Base-by-base conservation (phyloP, 2,888 invertebrate genomes). In the Troilus luridus region DNA sequence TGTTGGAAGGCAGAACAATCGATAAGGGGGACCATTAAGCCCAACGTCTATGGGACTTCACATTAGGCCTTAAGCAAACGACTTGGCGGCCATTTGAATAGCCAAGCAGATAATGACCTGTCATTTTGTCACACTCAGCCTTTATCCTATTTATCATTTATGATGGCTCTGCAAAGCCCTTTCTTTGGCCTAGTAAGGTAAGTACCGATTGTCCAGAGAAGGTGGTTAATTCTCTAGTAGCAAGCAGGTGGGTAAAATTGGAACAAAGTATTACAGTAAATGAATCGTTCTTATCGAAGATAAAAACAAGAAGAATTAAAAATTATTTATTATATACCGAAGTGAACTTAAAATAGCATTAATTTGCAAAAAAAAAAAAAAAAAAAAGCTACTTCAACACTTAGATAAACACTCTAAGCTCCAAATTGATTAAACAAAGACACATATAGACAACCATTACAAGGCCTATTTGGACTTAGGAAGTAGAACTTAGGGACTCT, bases 101-200 rank as follows among this genome's bases (percentile, higher is more conserved):
- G 72, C 27, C 17, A 77, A 77, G 19, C 72, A 41, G 41, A 77
- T 77, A 77, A 77, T 41, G 72, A 77, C 72, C 72, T 77, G 72
- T 77, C 72, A 77, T 77, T 77, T 77, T 77, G 72, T 77, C 72
- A 77, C 72, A 77, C 72, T 72, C 72, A 19, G 72, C 72, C 72
- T 77, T 77, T 77, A 77, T 77, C 72, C 72, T 77, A 77, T 77
- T 77, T 77, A 77, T 77, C 72, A 77, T 77, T 77, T 77, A 77
- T 17, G 72, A 77, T 77, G 72, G 41, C 72, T 27, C 8, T 27
- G 72, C 72, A 77, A 41, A 19, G 17, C 41, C 41, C 41, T 77
- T 41, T 77, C 72, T 77, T 41, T 19, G 72, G 41, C 41, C 7
- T 77, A 77, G 27, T 41, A 77, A 9, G 72, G 6, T 77, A 77